These are phyloP conservation scores for Luscinia luscinia DNA, from an alignment of 2,797 vertebrate genomes.

Conservation along the genomic window DNA sequence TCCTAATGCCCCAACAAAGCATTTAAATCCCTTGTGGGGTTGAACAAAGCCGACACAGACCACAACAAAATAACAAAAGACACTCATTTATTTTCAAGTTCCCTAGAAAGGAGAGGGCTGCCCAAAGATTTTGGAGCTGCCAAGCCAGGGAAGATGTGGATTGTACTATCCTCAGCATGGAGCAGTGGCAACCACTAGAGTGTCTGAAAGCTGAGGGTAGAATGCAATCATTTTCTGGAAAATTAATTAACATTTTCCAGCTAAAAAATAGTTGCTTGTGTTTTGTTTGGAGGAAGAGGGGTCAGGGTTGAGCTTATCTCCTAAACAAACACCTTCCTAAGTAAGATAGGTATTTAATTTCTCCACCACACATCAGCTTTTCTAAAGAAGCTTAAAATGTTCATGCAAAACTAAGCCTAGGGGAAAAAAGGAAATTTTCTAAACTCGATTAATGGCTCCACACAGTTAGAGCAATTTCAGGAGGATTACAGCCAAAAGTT, in stretches of 20 bases:
- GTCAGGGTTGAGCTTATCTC: slow-evolving; percentile 59
- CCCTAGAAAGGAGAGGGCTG: slow-evolving; percentile 29
- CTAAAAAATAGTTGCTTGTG: slow-evolving; percentile 37
- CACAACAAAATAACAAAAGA: slow-evolving; percentile 71
- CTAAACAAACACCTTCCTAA: slow-evolving; percentile 59
- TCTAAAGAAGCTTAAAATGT: slow-evolving; percentile 49
- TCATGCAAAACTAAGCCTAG: slow-evolving; percentile 30
- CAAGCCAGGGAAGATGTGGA: background rate
- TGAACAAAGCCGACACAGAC: slow-evolving; percentile 63
- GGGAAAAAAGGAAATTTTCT: slow-evolving; percentile 24
- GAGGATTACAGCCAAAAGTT: background rate
- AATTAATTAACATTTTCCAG: slow-evolving; percentile 58
- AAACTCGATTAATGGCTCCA: slow-evolving; percentile 25
- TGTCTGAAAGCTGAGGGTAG: background rate
- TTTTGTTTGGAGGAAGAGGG: slow-evolving; percentile 40
- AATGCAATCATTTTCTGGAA: slow-evolving; percentile 37
- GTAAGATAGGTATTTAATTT: slow-evolving; percentile 46
- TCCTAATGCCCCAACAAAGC: slow-evolving; percentile 53
- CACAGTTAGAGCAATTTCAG: background rate
- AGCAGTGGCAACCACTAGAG: slow-evolving; percentile 1
- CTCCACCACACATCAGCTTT: slow-evolving; percentile 33
- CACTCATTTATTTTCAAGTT: slow-evolving; percentile 65
- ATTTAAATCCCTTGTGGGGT: slow-evolving; percentile 53
- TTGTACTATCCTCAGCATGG: background rate
- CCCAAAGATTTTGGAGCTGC: slow-evolving; percentile 26